These are phyloP conservation scores for Simalia tracyae DNA, from an alignment of 2,797 vertebrate genomes.

Conservation along the genomic window DNA sequence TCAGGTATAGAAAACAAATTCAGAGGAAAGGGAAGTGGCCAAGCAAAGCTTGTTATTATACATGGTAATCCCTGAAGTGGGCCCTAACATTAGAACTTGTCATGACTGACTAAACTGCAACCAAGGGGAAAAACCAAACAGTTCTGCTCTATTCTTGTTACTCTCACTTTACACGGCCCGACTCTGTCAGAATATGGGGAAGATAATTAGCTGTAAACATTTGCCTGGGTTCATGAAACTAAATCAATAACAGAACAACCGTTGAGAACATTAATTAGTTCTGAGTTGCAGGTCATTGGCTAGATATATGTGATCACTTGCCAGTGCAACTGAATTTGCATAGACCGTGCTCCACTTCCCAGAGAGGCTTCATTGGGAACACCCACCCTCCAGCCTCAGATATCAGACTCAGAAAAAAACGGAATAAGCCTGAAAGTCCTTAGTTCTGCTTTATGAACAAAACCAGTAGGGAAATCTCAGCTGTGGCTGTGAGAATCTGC, in stretches of 20 bases:
- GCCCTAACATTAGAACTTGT: not conserved
- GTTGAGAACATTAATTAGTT: not conserved
- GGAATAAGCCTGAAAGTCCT: not conserved
- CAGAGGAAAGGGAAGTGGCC: not conserved
- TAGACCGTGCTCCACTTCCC: not conserved
- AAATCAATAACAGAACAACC: not conserved
- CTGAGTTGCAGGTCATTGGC: not conserved
- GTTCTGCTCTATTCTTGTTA: not conserved
- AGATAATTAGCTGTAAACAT: constrained; percentile 16
- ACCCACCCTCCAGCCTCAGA: not conserved
- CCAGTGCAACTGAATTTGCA: not conserved
- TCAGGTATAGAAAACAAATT: not conserved
- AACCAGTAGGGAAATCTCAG: not conserved
- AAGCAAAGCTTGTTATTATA: not conserved
- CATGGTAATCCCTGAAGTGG: not conserved
- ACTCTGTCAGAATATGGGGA: constrained; percentile 15
- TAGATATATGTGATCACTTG: not conserved
- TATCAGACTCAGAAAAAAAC: not conserved
- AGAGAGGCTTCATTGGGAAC: not conserved
- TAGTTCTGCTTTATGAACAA: not conserved
- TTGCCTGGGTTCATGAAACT: constrained; percentile 29
- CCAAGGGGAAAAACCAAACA: not conserved
- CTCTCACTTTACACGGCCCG: not conserved
- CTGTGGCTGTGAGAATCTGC: not conserved
- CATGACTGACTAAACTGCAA: not conserved